Percentiles rank a stretch among this genome's conserved stretches.
Conservation (phyloP, 1,140 invertebrate species). For the Drosophila sturtevanti region DNA sequence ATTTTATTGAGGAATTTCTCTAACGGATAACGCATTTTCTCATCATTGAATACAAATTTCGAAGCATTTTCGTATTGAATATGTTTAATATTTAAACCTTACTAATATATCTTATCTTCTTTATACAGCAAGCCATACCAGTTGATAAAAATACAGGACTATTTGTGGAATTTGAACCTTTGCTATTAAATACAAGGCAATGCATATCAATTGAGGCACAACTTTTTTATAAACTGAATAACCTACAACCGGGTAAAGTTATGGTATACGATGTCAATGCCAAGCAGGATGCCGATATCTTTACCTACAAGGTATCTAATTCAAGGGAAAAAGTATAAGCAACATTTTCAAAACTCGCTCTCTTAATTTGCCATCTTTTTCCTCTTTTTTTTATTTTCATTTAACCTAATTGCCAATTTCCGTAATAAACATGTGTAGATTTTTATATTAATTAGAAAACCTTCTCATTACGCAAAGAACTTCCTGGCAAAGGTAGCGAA, state of each 20-base stretch:
- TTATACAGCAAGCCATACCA: conserved; percentile 8
- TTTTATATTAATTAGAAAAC: conserved; percentile 41
- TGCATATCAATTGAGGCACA: background rate
- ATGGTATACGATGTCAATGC: conserved; percentile 23
- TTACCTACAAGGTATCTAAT: conserved; percentile 3
- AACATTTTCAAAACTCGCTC: background rate
- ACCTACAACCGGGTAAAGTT: conserved; percentile 12
- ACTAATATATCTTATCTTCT: background rate
- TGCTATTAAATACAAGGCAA: background rate
- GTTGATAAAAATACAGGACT: conserved; percentile 12
- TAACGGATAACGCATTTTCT: too few relatives aligned
- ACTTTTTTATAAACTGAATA: background rate
- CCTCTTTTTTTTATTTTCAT: background rate
- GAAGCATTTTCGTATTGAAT: too few relatives aligned
- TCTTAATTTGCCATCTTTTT: background rate
- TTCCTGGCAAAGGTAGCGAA: conserved; percentile 9
- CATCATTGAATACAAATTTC: too few relatives aligned
- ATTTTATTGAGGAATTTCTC: too few relatives aligned
- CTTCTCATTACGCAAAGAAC: conserved; percentile 51
- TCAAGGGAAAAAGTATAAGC: background rate
- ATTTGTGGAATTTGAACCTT: background rate
- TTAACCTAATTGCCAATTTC: conserved; percentile 60
- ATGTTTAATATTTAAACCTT: too few relatives aligned
- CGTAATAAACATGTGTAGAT: conserved; percentile 49
- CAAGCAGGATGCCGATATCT: background rate